phyloP scores from a whole-genome alignment of 2,113 vertebrate species.

The Lipophrys pholis region DNA sequence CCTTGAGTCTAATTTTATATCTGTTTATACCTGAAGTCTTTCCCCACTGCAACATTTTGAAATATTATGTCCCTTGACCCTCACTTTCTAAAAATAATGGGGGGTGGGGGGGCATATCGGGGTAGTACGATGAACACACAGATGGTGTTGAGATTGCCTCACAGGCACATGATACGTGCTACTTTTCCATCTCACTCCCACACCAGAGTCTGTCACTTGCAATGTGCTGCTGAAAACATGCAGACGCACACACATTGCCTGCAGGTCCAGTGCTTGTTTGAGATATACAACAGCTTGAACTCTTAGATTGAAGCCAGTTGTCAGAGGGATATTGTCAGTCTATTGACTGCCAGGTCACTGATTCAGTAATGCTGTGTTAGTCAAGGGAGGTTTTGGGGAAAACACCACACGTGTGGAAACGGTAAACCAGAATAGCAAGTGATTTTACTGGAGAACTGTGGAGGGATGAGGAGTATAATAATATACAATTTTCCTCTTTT shows the following conservation, averaged over 20 bases:
- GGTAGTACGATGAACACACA: slow-evolving; percentile 54
- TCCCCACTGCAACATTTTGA: slow-evolving; percentile 5
- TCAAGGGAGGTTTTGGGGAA: no score
- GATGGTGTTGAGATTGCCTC: slow-evolving; percentile 71
- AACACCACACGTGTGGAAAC: no score
- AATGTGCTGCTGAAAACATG: slow-evolving; percentile 22
- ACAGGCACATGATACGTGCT: slow-evolving; percentile 68
- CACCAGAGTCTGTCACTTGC: slow-evolving; percentile 69
- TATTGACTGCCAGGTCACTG: slow-evolving; percentile 34
- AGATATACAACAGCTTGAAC: slow-evolving; percentile 53
- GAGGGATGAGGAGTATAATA: no score
- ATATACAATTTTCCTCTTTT: no score
- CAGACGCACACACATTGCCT: slow-evolving; percentile 22
- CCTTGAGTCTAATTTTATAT: not conserved
- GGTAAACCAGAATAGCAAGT: no score
- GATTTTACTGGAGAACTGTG: no score
- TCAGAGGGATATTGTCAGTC: slow-evolving; percentile 29
- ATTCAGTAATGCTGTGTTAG: slow-evolving; percentile 29
- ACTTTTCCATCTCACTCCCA: slow-evolving; percentile 72
- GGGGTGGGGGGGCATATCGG: not conserved
- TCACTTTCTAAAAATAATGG: slow-evolving; percentile 28
- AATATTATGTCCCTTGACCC: slow-evolving; percentile 9
- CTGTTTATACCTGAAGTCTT: not conserved
- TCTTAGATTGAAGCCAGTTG: slow-evolving; percentile 36
- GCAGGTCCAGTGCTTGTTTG: slow-evolving; percentile 34